Evolutionary conservation across 2,888 invertebrate genomes (phyloP), one percentile per base, ranked within the genome.

Genomic region (Dione vanillae): DNA sequence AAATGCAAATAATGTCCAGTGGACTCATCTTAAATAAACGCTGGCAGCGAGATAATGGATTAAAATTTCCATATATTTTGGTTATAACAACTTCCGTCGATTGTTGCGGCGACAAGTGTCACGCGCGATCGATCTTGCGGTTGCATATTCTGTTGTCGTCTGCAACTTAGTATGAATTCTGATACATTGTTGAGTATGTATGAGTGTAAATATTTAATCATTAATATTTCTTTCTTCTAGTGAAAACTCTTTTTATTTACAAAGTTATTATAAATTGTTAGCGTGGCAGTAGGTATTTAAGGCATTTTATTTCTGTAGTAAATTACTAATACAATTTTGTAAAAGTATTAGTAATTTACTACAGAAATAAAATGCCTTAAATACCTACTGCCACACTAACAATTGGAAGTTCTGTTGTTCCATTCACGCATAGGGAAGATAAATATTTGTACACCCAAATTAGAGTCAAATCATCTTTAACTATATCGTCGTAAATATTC

Each of bases 41-140:
- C 27, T 27, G 85, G 85, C 85, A 87, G 83, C 79, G 82, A 79
- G 82, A 40, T 85, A 85, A 89, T 92, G 16, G 37, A 40, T 90
- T 91, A 85, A 91, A 91, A 45, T 61, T 61, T 35, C 27, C 61
- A 61, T 91, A 89, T 83, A 64, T 90, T 91, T 90, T 88, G 85
- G 86, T 88, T 88, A 89, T 89, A 89, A 86, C 80, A 85, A 89
- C 90, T 90, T 92, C 91, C 91, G 90, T 88, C 86, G 82, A 79
- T 78, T 83, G 77, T 78, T 83, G 81, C 78, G 79, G 79, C 82
- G 84, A 47, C 84, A 83, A 83, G 83, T 88, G 86, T 87, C 88
- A 88, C 85, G 87, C 83, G 75, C 64, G 52, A 47, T 45, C 45
- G 45, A 56, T 56, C 27, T 40, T 41, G 40, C 41, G 41, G 20